Evolutionary conservation across 2,888 invertebrate species (phyloP).

Genomic region (Muschampia plurimacula): DNA sequence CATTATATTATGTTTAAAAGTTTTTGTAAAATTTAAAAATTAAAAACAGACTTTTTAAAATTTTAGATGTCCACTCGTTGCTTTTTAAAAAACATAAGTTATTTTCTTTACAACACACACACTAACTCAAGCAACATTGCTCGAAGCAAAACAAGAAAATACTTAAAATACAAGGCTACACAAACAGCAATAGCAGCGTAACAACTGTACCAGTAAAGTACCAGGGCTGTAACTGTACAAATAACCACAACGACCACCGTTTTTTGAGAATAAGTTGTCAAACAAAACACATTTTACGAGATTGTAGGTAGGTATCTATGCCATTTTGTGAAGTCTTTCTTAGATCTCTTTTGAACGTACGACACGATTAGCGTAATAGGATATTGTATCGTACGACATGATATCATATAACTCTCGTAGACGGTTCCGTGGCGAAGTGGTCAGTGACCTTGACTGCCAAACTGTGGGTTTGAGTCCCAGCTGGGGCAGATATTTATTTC

Average conservation of each 20-base stretch:
- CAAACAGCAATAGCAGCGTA: slow-evolving; percentile 34
- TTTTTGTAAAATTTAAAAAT: too few relatives aligned
- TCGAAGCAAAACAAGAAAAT: slow-evolving; percentile 28
- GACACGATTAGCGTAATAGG: slow-evolving; percentile 43
- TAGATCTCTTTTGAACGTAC: slow-evolving; percentile 41
- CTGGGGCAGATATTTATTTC: too few relatives aligned
- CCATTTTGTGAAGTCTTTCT: slow-evolving; percentile 45
- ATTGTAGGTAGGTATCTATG: slow-evolving; percentile 44
- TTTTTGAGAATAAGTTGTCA: slow-evolving; percentile 65
- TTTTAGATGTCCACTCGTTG: too few relatives aligned
- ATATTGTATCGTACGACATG: slow-evolving; percentile 8
- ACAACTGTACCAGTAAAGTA: slow-evolving; percentile 44
- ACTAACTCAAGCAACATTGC: slow-evolving; percentile 10
- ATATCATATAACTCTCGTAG: too few relatives aligned
- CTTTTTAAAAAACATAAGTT: too few relatives aligned
- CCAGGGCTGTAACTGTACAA: slow-evolving; percentile 48
- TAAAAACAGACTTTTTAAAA: too few relatives aligned
- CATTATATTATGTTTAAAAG: too few relatives aligned
- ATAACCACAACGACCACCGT: slow-evolving; percentile 57
- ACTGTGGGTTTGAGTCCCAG: too few relatives aligned
- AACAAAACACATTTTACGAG: slow-evolving; percentile 71
- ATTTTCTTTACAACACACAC: slow-evolving; percentile 52
- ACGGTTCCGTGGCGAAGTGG: too few relatives aligned
- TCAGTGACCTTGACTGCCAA: too few relatives aligned
- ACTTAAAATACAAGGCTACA: slow-evolving; percentile 30